Percentiles rank a stretch among this genome's conserved stretches.
These are phyloP conservation scores for Calypte anna DNA, from an alignment of 2,113 vertebrate genomes.

Conservation along the genomic window DNA sequence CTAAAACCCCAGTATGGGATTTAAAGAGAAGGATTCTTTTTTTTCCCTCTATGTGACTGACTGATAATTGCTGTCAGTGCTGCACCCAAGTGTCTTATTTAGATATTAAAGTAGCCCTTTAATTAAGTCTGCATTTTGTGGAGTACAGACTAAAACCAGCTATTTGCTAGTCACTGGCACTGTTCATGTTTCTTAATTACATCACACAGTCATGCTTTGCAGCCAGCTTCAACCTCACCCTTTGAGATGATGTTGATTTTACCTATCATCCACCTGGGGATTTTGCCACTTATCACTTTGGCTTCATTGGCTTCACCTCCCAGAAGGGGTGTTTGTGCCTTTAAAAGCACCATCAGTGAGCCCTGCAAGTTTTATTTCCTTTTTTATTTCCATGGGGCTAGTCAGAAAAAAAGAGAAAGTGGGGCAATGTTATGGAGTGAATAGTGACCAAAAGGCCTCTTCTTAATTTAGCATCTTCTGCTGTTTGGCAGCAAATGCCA, in stretches of 20 bases:
- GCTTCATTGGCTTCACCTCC: background rate
- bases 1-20: background rate
- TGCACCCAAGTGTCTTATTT: background rate
- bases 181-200: background rate
- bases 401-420: background rate
- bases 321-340: background rate
- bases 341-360: background rate
- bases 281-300: background rate
- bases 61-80: background rate
- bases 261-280: too few relatives aligned
- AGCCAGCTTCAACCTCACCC: background rate
- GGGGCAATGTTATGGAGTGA: background rate
- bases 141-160: background rate
- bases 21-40: background rate
- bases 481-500: background rate
- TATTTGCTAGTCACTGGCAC: background rate
- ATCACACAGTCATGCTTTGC: background rate
- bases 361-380: rapidly evolving
- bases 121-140: background rate
- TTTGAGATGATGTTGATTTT: background rate
- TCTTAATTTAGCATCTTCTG: background rate
- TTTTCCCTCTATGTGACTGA: background rate
- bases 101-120: background rate
- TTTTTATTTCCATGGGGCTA: rapidly evolving
- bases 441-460: background rate